Evolutionary conservation across 2,113 vertebrate species (phyloP).

Genomic region (Illadopsis cleaveri): DNA sequence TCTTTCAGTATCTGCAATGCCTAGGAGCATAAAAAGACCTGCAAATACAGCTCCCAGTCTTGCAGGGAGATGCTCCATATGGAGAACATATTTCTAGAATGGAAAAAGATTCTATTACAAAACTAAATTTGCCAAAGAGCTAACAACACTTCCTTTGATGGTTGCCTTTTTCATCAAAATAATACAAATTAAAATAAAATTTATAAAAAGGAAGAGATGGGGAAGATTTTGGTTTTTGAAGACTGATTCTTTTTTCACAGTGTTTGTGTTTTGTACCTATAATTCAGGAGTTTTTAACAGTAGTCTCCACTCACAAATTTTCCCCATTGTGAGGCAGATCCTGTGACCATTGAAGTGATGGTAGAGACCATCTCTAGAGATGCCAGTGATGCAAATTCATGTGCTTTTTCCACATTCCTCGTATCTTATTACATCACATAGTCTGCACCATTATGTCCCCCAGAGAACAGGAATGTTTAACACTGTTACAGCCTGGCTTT

Average conservation of each 20-base stretch:
- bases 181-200: no score
- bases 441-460: neutral
- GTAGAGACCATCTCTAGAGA: neutral
- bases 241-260: neutral
- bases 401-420: neutral
- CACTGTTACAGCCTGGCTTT: neutral
- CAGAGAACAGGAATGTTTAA: neutral
- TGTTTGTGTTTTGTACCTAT: rapidly evolving
- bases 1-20: neutral
- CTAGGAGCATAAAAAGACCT: neutral
- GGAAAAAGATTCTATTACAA: neutral
- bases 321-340: neutral
- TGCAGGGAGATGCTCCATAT: neutral
- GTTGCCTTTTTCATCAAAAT: neutral
- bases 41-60: neutral
- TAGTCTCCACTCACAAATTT: neutral
- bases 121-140: neutral
- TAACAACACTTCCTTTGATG: neutral
- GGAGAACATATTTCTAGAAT: neutral
- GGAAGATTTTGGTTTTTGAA: neutral
- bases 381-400: neutral
- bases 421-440: neutral
- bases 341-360: neutral
- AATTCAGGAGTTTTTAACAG: neutral
- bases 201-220: neutral